Conservation (phyloP, 2,797 vertebrate species). For the Semotilus atromaculatus region DNA sequence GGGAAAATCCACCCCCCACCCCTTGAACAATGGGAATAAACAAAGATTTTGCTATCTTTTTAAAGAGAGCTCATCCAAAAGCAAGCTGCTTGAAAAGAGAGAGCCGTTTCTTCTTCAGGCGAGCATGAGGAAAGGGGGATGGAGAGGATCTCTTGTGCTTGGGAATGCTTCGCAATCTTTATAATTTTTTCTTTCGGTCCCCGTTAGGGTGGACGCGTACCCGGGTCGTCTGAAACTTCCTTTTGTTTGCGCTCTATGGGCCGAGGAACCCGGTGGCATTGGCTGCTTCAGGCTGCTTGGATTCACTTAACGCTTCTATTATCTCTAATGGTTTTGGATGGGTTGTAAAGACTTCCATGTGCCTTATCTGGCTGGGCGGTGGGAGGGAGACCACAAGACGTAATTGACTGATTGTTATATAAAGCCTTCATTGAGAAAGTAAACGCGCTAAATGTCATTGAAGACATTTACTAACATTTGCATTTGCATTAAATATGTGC, state of each 20-base stretch:
- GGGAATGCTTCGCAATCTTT: slow-evolving; percentile 59
- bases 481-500: slow-evolving; percentile 26
- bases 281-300: slow-evolving; percentile 58
- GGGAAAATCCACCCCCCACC: slow-evolving; percentile 40
- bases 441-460: slow-evolving; percentile 21
- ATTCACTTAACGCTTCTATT: slow-evolving; percentile 62
- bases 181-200: slow-evolving; percentile 22
- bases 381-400: slow-evolving; percentile 4
- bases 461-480: slow-evolving; percentile 23
- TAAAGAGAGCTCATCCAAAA: slow-evolving; percentile 59
- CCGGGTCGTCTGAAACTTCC: slow-evolving; percentile 54
- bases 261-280: slow-evolving; percentile 49
- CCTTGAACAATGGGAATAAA: slow-evolving; percentile 52
- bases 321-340: slow-evolving; percentile 56
- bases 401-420: slow-evolving; percentile 37
- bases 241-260: slow-evolving; percentile 58
- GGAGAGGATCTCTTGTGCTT: slow-evolving; percentile 56
- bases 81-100: slow-evolving; percentile 55
- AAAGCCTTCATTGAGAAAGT: slow-evolving; percentile 30
- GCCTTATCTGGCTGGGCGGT: slow-evolving; percentile 28
- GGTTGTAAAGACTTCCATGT: slow-evolving; percentile 58
- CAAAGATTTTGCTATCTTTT: slow-evolving; percentile 65
- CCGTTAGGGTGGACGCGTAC: slow-evolving; percentile 42
- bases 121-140: slow-evolving; percentile 26
- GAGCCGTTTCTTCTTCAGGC: slow-evolving; percentile 35